Evolutionary conservation across 2,888 invertebrate species (phyloP).

Genomic region (Volucella inanis): DNA sequence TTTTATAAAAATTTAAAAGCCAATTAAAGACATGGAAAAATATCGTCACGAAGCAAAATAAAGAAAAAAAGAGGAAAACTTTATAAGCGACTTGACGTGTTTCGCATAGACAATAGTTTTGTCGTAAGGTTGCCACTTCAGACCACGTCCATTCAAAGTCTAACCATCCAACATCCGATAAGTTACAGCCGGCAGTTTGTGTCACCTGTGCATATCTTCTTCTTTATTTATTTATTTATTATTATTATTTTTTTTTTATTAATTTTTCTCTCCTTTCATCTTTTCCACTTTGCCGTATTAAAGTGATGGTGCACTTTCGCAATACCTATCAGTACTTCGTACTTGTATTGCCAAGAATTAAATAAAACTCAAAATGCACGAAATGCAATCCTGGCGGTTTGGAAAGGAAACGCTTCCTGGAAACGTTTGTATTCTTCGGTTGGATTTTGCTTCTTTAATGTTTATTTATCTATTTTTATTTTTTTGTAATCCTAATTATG

Average conservation of each 20-base stretch:
- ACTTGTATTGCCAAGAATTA: slow-evolving; percentile 4
- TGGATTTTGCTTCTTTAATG: neutral
- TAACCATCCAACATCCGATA: slow-evolving; percentile 60
- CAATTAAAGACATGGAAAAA: slow-evolving; percentile 48
- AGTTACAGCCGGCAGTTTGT: slow-evolving; percentile 40
- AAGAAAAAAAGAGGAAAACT: slow-evolving; percentile 39
- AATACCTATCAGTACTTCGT: neutral
- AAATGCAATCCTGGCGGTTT: slow-evolving; percentile 42
- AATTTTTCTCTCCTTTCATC: slow-evolving; percentile 1
- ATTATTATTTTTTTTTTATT: slow-evolving; percentile 20
- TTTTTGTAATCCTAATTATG: slow-evolving; percentile 46
- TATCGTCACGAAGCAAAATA: slow-evolving; percentile 64
- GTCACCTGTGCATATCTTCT: slow-evolving; percentile 33
- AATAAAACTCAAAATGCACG: neutral
- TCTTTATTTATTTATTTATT: slow-evolving; percentile 6
- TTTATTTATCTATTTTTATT: slow-evolving; percentile 2
- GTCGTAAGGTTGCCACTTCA: slow-evolving; percentile 24
- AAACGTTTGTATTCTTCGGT: slow-evolving; percentile 40
- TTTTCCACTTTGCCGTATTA: slow-evolving; percentile 24
- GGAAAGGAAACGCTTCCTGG: slow-evolving; percentile 63
- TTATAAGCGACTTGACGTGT: slow-evolving; percentile 54
- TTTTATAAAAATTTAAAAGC: slow-evolving; percentile 13
- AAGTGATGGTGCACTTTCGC: slow-evolving; percentile 12
- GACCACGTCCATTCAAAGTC: slow-evolving; percentile 49
- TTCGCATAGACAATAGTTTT: slow-evolving; percentile 40